Evolutionary conservation across 2,888 invertebrate species (phyloP), one percentile per base, ranked within the genome.

Genomic region (Neuroscelio doddi): DNA sequence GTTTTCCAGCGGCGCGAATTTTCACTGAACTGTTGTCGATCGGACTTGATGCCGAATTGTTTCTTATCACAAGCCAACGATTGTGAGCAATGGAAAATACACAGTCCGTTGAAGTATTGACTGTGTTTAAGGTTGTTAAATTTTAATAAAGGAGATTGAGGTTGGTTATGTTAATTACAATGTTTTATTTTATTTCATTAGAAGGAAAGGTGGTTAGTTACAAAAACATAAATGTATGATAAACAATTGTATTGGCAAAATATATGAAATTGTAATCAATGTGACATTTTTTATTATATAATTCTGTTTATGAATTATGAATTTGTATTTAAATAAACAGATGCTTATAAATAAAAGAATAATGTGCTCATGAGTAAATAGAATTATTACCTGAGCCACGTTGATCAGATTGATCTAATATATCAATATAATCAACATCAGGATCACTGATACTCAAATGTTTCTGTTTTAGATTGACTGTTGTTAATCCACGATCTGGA

Each of bases 401-500:
- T 17, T 80, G 80, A 51, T 82, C 81, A 24, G 66, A 77, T 69
- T 85, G 85, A 63, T 86, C 86, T 61, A 86, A 81, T 61, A 85
- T 90, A 76, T 92, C 92, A 68, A 92, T 92, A 73, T 90, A 92
- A 81, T 91, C 91, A 46, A 92, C 91, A 76, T 92, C 91, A 21
- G 89, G 88, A 75, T 91, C 91, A 39, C 86, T 86, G 39, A 90
- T 87, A 55, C 89, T 89, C 64, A 92, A 86, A 82, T 91, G 90
- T 69, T 89, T 86, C 74, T 90, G 89, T 44, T 88, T 88, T 42
- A 89, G 85, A 80, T 90, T 90, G 16, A 93, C 91, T 42, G 91
- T 89, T 0, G 92, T 91, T 1, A 95, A 86, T 0, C 95, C 95
- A 57, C 90, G 91, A 73, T 92, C 91, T 0, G 95, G 95, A 5